A percentile compares a stretch with the other conserved stretches of the same genome.
Evolutionary conservation across 2,113 vertebrate genomes (phyloP).

Genomic region (Tenebrosternarchus preto): DNA sequence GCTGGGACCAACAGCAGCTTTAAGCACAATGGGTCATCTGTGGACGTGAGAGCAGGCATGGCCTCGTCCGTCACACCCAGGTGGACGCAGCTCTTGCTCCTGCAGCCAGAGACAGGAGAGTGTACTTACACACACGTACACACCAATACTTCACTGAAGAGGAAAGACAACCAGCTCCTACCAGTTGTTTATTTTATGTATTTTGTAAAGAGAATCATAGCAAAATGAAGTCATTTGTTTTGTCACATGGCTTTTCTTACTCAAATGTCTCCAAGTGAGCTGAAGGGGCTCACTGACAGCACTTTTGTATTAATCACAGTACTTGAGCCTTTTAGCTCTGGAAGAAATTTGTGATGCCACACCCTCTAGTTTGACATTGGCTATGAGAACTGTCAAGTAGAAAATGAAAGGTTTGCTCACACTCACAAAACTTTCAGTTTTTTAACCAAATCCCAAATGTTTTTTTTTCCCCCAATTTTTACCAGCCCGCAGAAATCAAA

Average conservation of each 20-base stretch:
- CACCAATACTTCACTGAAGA: not conserved
- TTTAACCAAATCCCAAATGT: not conserved
- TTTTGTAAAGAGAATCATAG: not conserved
- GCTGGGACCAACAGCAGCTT: slow-evolving; percentile 25
- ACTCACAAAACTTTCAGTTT: not conserved
- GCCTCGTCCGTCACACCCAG: slow-evolving; percentile 25
- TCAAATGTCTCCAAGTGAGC: too few relatives aligned
- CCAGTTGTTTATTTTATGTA: not conserved
- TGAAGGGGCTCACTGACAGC: not conserved
- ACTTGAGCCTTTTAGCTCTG: not conserved
- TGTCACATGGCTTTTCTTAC: not conserved
- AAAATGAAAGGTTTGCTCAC: not conserved
- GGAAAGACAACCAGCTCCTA: not conserved
- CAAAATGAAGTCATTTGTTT: not conserved
- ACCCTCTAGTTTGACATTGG: too few relatives aligned
- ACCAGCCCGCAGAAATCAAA: not conserved
- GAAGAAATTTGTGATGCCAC: not conserved
- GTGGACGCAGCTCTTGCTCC: not conserved
- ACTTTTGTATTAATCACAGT: not conserved
- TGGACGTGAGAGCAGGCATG: slow-evolving; percentile 43
- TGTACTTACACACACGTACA: not conserved
- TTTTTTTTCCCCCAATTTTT: slow-evolving; percentile 18
- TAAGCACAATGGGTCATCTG: slow-evolving; percentile 55
- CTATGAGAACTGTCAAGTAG: too few relatives aligned
- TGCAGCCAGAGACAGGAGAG: slow-evolving; percentile 7